Evolutionary conservation across 1,140 invertebrate genomes (phyloP).

Genomic region (Armadillidium nasatum): DNA sequence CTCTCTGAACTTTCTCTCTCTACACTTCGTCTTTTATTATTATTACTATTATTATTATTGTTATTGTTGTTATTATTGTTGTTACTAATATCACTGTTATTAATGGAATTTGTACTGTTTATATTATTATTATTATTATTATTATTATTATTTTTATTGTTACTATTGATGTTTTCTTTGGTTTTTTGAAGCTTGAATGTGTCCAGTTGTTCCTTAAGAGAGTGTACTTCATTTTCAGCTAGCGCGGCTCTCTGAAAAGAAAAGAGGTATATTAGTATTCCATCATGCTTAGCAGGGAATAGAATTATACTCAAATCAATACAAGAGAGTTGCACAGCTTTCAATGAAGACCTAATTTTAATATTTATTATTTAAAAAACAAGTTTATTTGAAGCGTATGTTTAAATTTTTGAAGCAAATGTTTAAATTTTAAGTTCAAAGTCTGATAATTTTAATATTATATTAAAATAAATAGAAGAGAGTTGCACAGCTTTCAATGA

Average conservation of each 20-base stretch:
- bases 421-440: too few species aligned
- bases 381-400: too few species aligned
- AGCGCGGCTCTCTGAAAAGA: conserved; percentile 28
- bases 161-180: conserved; percentile 25
- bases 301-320: conserved; percentile 1
- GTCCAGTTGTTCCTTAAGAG: conserved; percentile 26
- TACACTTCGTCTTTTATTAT: conserved; percentile 20
- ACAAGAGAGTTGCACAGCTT: not conserved
- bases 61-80: conserved; percentile 21
- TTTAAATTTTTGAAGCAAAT: too few species aligned
- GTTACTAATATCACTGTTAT: conserved; percentile 11
- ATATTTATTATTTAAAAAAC: too few species aligned
- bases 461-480: too few species aligned
- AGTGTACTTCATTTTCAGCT: conserved; percentile 25
- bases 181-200: conserved; percentile 26
- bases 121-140: conserved; percentile 25
- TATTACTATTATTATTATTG: conserved; percentile 13
- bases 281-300: not conserved
- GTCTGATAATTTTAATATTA: too few species aligned
- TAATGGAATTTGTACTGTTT: conserved; percentile 3
- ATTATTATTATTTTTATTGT: conserved; percentile 26
- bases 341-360: not conserved
- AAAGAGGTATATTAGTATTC: conserved; percentile 19
- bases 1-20: conserved; percentile 1
- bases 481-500: too few species aligned